Base-by-base conservation (phyloP, 2,113 vertebrate species). In the Spea multiplicata region DNA sequence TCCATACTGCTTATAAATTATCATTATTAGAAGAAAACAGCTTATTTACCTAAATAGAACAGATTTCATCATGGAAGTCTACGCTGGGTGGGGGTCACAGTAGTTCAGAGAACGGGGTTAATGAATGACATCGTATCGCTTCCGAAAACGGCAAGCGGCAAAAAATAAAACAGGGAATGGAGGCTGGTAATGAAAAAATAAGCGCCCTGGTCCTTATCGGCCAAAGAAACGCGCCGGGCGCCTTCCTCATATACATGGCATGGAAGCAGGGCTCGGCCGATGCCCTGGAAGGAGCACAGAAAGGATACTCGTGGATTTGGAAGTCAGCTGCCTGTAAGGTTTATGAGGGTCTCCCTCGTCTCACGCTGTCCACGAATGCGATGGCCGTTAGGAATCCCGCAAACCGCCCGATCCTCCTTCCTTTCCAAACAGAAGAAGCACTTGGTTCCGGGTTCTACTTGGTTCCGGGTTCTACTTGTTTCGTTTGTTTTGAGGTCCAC, bases 401-500 rank as follows among this genome's bases (percentile, higher is more conserved):
- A 53, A 53, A 1, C 50, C 6, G 50, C 14, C 12, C 57, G 50
- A 62, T n/a, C n/a, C 66, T 71, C 46, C 5, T 45, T 47, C 17
- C 30, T 10, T 30, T 17, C 49, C 12, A 61, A 49, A 61, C 13
- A 77, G 8, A 88, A 90, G 89, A 91, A 91, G 92, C 91, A 91
- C 90, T 92, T 91, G 83, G 87, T 88, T 90, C 90, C 91, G 88
- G 88, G 90, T 89, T 87, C 30, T 30, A 91, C 90, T 92, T 91
- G 83, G 87, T 88, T 90, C 90, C 91, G 88, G 88, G 90, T 89
- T 87, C 30, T 30, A 30, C 30, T 30, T 30, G 30, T 2, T 30
- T 30, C 30, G 30, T 91, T 91, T 86, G 86, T 80, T 87, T 90
- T 91, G 91, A 92, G 91, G 92, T 94, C 92, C 92, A 93, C 92